Evolutionary conservation across 2,797 vertebrate species (phyloP), one percentile per base, ranked within the genome.

Genomic region (Emydoidea blandingii): DNA sequence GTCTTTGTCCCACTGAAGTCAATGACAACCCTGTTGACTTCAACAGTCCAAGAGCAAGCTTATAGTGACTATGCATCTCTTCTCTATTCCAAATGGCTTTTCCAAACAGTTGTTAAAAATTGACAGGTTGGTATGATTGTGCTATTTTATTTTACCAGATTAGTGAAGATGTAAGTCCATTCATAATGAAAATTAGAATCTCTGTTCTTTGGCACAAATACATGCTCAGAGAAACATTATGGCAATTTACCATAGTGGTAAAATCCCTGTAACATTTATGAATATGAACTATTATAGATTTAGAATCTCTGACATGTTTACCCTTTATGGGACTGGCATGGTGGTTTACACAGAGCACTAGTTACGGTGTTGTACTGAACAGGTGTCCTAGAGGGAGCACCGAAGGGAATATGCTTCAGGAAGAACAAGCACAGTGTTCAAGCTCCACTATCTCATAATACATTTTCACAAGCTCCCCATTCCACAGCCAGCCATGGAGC

Each of bases 301-400:
- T 52, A 0, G 0, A 44, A 1, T 41, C 59, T 94, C 87, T 65
- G 72, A 93, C 86, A 12, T 4, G 34, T 29, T 34, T 19, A 8
- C 8, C 68, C 80, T 25, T 0, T 76, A 65, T 31, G 25, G 9
- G 76, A 3, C 3, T 62, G 68, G 2, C 1, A 49, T 31, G 4
- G 3, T 53, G 54, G 79, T 81, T 50, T 50, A 0, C 56, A 7
- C 2, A 23, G 49, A 15, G 62, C 1, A 37, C 4, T 52, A 41
- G 2, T 23, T n/a, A 2, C 29, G 18, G 62, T 81, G 59, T 68
- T 68, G n/a, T 37, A 41, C 18, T 37, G 72, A 4, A 8, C 86
- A 80, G 5, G 79, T 16, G 59, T 2, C 4, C 62, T 2, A 7
- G 4, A 53, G 2, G 9, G 79, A 84, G 68, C 52, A 52, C 6